Evolutionary conservation across 2,113 vertebrate species (phyloP).

Genomic region (Octodon degus): DNA sequence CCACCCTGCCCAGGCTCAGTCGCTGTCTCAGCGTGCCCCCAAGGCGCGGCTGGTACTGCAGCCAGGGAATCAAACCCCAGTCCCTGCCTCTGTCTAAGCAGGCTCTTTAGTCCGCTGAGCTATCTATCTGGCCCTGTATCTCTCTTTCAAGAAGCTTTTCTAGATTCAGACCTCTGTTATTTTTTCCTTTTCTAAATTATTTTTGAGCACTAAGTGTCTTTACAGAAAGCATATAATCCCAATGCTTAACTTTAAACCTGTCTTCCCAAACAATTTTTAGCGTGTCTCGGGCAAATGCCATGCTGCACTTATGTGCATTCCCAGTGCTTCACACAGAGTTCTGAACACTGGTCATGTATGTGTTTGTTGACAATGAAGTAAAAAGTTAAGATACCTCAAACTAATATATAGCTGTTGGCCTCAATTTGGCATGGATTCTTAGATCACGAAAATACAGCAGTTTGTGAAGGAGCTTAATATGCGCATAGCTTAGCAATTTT

Average conservation of each 20-base stretch:
- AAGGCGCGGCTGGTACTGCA: no score
- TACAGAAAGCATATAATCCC: not conserved
- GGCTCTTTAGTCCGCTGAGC: no score
- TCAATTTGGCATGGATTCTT: not conserved
- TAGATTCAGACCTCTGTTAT: not conserved
- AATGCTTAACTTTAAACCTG: not conserved
- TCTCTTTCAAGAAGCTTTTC: not conserved
- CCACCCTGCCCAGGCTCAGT: no score
- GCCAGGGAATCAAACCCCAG: no score
- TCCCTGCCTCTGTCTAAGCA: no score
- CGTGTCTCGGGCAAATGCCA: not conserved
- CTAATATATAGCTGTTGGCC: not conserved
- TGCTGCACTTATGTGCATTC: not conserved
- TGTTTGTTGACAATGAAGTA: constrained; percentile 5
- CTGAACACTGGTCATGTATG: not conserved
- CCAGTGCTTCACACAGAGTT: not conserved
- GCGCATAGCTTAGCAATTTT: not conserved
- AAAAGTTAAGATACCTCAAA: not conserved
- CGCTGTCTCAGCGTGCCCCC: no score
- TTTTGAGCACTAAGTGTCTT: not conserved
- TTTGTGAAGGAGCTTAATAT: not conserved
- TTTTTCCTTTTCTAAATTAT: not conserved
- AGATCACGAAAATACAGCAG: not conserved
- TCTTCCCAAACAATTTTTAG: not conserved
- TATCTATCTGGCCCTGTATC: no score